These are phyloP conservation scores for Junonia oenone DNA, from an alignment of 2,888 invertebrate genomes.

Conservation along the genomic window DNA sequence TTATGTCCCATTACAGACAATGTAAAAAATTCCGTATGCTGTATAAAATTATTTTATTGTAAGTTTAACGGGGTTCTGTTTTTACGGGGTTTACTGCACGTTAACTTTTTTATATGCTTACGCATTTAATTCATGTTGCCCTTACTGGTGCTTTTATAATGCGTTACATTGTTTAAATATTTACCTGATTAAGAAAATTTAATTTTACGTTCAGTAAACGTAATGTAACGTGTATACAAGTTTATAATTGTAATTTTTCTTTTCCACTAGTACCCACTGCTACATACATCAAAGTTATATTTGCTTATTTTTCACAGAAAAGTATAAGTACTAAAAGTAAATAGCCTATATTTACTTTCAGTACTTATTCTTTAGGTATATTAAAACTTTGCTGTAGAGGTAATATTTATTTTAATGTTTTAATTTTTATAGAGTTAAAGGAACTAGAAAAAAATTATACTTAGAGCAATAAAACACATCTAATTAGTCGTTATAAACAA, in stretches of 20 bases:
- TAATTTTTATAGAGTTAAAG: not conserved
- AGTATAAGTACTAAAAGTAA: too few relatives aligned
- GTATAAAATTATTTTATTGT: slow-evolving; percentile 17
- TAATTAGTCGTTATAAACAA: slow-evolving; percentile 6
- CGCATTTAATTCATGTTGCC: not conserved
- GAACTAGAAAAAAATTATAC: not conserved
- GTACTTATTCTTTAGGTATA: too few relatives aligned
- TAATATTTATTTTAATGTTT: not conserved
- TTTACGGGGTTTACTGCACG: slow-evolving; percentile 17
- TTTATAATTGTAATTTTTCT: too few relatives aligned
- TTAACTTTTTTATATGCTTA: slow-evolving; percentile 18
- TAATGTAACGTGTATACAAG: too few relatives aligned
- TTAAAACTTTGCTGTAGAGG: too few relatives aligned
- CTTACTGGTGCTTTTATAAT: slow-evolving; percentile 6
- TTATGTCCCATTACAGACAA: slow-evolving; percentile 28
- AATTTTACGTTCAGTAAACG: slow-evolving; percentile 5
- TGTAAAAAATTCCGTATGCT: slow-evolving; percentile 15
- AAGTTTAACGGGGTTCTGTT: slow-evolving; percentile 22
- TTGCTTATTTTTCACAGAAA: too few relatives aligned
- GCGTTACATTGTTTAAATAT: slow-evolving; percentile 1
- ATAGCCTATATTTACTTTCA: too few relatives aligned
- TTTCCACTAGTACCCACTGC: too few relatives aligned
- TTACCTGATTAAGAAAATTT: slow-evolving; percentile 7
- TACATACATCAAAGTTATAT: too few relatives aligned
- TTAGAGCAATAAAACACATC: slow-evolving; percentile 1